Conservation (phyloP, 2,888 invertebrate genomes). For the Eurytoma californica region DNA sequence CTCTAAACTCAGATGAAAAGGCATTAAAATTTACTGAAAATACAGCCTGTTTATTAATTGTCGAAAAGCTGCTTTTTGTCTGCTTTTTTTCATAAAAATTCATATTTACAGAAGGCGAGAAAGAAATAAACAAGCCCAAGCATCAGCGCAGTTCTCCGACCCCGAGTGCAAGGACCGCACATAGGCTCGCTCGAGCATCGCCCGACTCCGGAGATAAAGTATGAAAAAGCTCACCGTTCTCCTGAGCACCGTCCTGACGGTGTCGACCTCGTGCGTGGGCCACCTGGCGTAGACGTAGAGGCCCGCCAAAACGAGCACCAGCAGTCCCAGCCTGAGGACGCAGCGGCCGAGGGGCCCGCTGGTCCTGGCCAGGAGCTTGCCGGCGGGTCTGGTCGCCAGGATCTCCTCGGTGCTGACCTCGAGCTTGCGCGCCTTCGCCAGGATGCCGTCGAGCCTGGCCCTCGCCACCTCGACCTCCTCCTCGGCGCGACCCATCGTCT, state of each 20-base stretch:
- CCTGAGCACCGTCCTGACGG: constrained; percentile 69
- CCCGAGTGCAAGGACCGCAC: no score
- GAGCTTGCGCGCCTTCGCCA: constrained; percentile 67
- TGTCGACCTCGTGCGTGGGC: constrained; percentile 71
- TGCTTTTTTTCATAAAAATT: no score
- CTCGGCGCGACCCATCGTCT: not conserved
- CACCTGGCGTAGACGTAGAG: constrained; percentile 66
- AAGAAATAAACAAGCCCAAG: no score
- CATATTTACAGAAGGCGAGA: no score
- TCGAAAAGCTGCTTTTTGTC: no score
- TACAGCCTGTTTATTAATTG: no score
- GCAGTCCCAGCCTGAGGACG: constrained; percentile 37
- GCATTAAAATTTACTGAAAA: no score
- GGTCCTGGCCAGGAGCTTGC: constrained; percentile 67
- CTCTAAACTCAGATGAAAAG: no score
- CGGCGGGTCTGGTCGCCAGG: constrained; percentile 66
- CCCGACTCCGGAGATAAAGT: no score
- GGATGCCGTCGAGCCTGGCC: constrained; percentile 67
- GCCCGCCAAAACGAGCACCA: constrained; percentile 45
- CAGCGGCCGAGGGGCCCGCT: constrained; percentile 63
- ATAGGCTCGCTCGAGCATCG: no score
- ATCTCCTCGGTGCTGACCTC: constrained; percentile 67
- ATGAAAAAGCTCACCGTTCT: constrained; percentile 65
- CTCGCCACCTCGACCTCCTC: constrained; percentile 68
- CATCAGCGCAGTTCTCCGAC: no score